phyloP scores from a whole-genome alignment of 2,113 vertebrate genomes.

The Lutjanus erythropterus region DNA sequence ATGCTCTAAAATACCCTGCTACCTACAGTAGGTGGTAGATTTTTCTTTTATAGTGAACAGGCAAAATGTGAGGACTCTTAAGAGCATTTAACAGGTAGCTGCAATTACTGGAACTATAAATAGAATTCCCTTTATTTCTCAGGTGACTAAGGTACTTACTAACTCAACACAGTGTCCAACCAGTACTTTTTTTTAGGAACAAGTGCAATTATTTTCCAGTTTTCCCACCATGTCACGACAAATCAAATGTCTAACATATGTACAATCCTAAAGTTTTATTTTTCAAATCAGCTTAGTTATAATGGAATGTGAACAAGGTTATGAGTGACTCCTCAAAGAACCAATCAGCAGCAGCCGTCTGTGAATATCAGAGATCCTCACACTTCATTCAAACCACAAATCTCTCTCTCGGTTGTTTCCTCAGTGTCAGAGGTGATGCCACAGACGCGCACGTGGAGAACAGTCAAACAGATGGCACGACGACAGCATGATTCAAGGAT shows the following conservation, averaged over 20 bases:
- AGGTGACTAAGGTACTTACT: constrained; percentile 20
- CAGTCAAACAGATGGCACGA: constrained; percentile 59
- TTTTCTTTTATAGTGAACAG: constrained; percentile 39
- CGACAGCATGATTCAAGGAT: constrained; percentile 24
- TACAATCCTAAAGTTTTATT: constrained; percentile 33
- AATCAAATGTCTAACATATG: constrained; percentile 34
- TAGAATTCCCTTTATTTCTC: constrained; percentile 14
- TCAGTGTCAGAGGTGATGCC: constrained; percentile 20
- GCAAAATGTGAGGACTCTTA: constrained; percentile 51
- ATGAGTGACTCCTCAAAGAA: constrained; percentile 40
- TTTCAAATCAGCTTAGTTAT: constrained; percentile 28
- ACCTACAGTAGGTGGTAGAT: constrained; percentile 27
- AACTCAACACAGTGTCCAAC: constrained; percentile 21
- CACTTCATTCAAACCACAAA: constrained; percentile 31
- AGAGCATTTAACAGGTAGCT: constrained; percentile 50
- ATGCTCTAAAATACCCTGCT: constrained; percentile 64
- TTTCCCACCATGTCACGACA: constrained; percentile 34
- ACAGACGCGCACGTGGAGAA: constrained; percentile 12
- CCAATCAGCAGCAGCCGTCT: constrained; percentile 30
- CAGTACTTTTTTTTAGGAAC: constrained; percentile 1
- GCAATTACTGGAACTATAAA: constrained; percentile 19
- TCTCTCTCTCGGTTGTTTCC: neutral
- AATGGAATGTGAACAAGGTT: constrained; percentile 52
- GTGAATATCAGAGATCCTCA: constrained; percentile 15
- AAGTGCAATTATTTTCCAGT: constrained; percentile 56